Evolutionary conservation across 2,888 invertebrate species (phyloP).

Genomic region (Volucella bombylans): DNA sequence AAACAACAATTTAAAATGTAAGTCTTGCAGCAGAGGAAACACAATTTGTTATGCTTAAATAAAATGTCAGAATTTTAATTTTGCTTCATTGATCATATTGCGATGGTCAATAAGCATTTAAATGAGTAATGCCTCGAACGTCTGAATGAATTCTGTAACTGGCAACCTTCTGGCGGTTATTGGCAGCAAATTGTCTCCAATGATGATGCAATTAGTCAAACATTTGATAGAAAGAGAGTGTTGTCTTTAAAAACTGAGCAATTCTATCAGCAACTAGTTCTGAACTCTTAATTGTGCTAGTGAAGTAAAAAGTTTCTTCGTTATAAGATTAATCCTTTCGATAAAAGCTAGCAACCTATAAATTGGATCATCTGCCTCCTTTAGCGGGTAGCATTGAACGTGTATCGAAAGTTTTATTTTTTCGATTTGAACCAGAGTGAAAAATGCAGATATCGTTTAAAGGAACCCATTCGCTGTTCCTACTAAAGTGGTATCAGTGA

Average conservation of each 20-base stretch:
- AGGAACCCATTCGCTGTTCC: conserved; percentile 65
- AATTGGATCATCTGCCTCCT: conserved; percentile 71
- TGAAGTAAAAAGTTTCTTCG: conserved; percentile 39
- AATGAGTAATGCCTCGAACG: conserved; percentile 23
- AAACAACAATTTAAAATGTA: conserved; percentile 24
- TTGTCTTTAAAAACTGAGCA: conserved; percentile 16
- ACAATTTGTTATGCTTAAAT: conserved; percentile 73
- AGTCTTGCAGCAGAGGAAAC: conserved; percentile 49
- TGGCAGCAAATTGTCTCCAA: conserved; percentile 67
- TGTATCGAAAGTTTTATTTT: conserved; percentile 46
- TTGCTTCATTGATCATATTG: conserved; percentile 62
- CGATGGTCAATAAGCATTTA: conserved; percentile 51
- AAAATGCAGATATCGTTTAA: conserved; percentile 71
- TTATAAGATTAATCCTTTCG: conserved; percentile 68
- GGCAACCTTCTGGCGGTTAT: conserved; percentile 55
- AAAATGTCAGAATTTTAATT: conserved; percentile 67
- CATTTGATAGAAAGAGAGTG: conserved; percentile 52
- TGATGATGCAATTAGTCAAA: conserved; percentile 69
- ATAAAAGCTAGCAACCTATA: conserved; percentile 71
- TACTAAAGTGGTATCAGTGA: conserved; percentile 63
- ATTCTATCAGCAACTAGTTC: conserved; percentile 31
- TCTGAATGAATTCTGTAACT: conserved; percentile 38
- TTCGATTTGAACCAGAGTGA: conserved; percentile 55
- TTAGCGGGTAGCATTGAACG: conserved; percentile 17
- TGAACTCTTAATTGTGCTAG: conserved; percentile 10